phyloP scores from a whole-genome alignment of 1,140 invertebrate species.

The Limonius californicus region DNA sequence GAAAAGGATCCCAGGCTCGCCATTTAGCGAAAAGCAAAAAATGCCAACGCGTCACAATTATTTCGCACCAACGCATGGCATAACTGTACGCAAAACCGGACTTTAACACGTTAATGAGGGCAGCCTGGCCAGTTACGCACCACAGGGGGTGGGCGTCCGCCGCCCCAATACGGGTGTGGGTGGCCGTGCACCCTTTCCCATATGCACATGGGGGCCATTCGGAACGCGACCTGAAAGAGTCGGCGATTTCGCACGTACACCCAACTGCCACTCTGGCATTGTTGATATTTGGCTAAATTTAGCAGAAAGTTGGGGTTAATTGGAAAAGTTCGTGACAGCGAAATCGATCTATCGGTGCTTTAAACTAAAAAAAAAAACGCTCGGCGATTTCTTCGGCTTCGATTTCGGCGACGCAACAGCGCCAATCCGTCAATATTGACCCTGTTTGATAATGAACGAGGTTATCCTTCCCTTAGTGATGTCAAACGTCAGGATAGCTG shows the following conservation, averaged over 20 bases:
- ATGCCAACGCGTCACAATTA: slow-evolving; percentile 3
- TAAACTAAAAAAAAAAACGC: not conserved
- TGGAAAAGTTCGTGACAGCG: not conserved
- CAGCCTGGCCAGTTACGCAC: slow-evolving; percentile 48
- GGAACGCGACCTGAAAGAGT: not conserved
- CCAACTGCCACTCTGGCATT: no score
- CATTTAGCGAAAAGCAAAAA: no score
- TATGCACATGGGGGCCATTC: not conserved
- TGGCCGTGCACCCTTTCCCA: not conserved
- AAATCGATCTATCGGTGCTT: not conserved
- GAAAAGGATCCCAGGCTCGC: no score
- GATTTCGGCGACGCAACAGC: not conserved
- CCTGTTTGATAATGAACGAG: slow-evolving; percentile 3
- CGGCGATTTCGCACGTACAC: not conserved
- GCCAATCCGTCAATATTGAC: slow-evolving; percentile 5
- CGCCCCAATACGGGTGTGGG: slow-evolving; percentile 17
- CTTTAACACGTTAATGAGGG: slow-evolving; percentile 49
- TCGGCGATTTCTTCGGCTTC: not conserved
- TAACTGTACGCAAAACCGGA: slow-evolving; percentile 46
- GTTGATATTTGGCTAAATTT: not conserved
- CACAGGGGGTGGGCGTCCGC: slow-evolving; percentile 38
- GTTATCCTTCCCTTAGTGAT: slow-evolving; percentile 3
- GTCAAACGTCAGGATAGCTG: slow-evolving; percentile 11
- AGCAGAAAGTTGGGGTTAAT: not conserved
- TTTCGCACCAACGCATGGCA: slow-evolving; percentile 4